phyloP scores from a whole-genome alignment of 2,888 invertebrate genomes.

The Phlogophora meticulosa region DNA sequence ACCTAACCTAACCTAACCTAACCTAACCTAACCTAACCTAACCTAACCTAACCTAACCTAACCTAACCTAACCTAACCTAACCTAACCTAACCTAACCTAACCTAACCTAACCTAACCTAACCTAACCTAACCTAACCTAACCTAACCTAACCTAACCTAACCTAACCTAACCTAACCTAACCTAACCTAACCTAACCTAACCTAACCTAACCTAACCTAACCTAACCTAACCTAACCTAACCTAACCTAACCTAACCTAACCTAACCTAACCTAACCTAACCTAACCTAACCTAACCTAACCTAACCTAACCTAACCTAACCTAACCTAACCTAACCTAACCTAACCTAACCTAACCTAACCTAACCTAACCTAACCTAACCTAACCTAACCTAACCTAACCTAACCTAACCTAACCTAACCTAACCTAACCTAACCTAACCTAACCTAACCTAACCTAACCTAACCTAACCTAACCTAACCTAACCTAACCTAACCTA shows the following conservation, averaged over 20 bases:
- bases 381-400: neutral
- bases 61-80: constrained; percentile 1
- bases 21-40: no score
- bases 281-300: constrained; percentile 6
- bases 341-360: neutral
- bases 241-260: constrained; percentile 6
- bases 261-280: constrained; percentile 4
- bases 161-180: constrained; percentile 6
- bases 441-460: neutral
- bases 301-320: constrained; percentile 6
- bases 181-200: neutral
- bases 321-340: constrained; percentile 6
- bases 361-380: no score
- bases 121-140: constrained; percentile 6
- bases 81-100: constrained; percentile 6
- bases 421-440: neutral
- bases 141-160: constrained; percentile 6
- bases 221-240: constrained; percentile 6
- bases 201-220: constrained; percentile 6
- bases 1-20: no score
- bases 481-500: neutral
- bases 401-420: neutral
- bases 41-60: neutral
- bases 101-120: constrained; percentile 4
- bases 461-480: neutral